A percentile compares a stretch with the other conserved stretches of the same genome.
phyloP scores from a whole-genome alignment of 2,113 vertebrate species.

The Thermophis baileyi region DNA sequence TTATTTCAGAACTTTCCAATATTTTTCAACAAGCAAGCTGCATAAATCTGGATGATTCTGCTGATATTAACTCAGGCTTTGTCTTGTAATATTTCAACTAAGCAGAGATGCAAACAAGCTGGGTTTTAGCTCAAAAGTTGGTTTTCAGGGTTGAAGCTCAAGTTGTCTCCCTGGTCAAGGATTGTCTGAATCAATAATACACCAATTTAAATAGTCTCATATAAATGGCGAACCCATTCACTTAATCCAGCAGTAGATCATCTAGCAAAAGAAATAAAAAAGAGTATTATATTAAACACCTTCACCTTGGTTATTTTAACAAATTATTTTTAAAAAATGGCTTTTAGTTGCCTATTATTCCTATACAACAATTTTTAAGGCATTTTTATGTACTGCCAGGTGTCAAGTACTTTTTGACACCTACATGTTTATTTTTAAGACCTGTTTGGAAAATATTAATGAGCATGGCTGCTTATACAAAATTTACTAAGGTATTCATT shows the following conservation, averaged over 20 bases:
- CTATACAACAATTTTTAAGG: conserved; percentile 42
- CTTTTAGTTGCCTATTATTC: conserved; percentile 42
- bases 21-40: conserved; percentile 15
- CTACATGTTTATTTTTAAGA: conserved; percentile 64
- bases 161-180: conserved; percentile 57
- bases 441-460: conserved; percentile 58
- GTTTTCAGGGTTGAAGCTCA: conserved; percentile 48
- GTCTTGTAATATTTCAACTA: conserved; percentile 56
- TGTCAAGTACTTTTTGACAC: conserved; percentile 61
- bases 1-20: background rate
- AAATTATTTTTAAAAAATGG: conserved; percentile 53
- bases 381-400: conserved; percentile 49
- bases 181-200: conserved; percentile 62
- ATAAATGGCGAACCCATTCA: conserved; percentile 62
- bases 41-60: conserved; percentile 39
- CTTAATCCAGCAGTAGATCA: conserved; percentile 61
- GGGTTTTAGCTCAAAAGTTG: conserved; percentile 44
- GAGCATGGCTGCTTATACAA: conserved; percentile 48
- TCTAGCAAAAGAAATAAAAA: conserved; percentile 47
- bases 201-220: conserved; percentile 50
- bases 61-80: conserved; percentile 47
- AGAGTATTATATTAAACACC: conserved; percentile 55
- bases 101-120: conserved; percentile 39
- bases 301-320: conserved; percentile 50
- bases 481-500: conserved; percentile 53